phyloP scores from a whole-genome alignment of 2,113 vertebrate genomes.

The Cisticola juncidis region DNA sequence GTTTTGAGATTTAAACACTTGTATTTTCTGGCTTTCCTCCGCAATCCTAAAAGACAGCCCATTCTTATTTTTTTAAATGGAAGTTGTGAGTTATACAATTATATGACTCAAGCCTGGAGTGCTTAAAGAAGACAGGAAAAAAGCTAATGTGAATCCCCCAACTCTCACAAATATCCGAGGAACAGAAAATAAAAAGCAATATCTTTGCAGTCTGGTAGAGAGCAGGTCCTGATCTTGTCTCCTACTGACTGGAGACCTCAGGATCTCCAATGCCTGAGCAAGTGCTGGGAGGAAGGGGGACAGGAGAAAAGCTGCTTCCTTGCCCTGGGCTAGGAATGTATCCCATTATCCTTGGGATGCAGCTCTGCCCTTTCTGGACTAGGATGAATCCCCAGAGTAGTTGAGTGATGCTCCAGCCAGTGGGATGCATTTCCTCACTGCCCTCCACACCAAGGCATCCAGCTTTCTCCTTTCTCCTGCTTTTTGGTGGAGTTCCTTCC shows the following conservation, averaged over 20 bases:
- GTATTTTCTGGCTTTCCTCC: constrained; percentile 8
- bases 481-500: not conserved
- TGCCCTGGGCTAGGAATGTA: too few species aligned
- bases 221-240: not conserved
- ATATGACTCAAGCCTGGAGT: constrained; percentile 20
- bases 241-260: not conserved
- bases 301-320: not conserved
- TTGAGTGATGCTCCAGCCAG: not conserved
- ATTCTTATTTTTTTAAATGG: constrained; percentile 39
- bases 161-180: not conserved
- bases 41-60: not conserved
- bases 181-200: not conserved
- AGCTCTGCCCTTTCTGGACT: not conserved
- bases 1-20: constrained; percentile 25
- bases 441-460: fast-evolving
- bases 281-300: not conserved
- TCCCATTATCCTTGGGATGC: too few species aligned
- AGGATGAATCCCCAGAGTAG: too few species aligned
- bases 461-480: not conserved
- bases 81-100: constrained; percentile 41
- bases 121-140: not conserved
- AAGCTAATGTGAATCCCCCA: not conserved
- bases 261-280: not conserved
- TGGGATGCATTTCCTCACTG: not conserved
- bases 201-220: not conserved